A percentile compares a stretch with the other conserved stretches of the same genome.
Conservation (phyloP, 1,140 invertebrate species). For the Reticulitermes speratus region DNA sequence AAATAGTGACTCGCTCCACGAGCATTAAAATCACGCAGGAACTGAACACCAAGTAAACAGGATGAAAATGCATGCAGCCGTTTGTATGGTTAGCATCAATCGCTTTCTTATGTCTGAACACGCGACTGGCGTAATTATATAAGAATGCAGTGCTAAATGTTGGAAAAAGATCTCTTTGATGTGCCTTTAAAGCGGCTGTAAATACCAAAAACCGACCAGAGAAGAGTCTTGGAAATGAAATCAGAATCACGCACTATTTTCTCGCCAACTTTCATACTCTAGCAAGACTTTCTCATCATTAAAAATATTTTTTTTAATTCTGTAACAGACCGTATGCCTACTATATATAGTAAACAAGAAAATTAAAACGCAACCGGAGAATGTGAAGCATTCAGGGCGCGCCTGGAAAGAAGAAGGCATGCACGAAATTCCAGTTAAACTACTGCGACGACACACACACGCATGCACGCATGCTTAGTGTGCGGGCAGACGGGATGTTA, state of each 20-base stretch:
- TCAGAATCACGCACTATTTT: not conserved
- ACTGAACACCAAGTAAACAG: not conserved
- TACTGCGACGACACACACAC: not conserved
- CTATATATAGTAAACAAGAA: not conserved
- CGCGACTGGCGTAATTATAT: not conserved
- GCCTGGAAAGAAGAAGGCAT: not conserved
- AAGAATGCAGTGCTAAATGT: not conserved
- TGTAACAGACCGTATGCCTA: not conserved
- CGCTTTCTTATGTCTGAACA: not conserved
- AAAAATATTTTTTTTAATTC: not conserved
- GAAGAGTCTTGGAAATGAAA: not conserved
- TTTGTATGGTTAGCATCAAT: not conserved
- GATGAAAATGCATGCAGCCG: not conserved
- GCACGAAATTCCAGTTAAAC: constrained; percentile 1
- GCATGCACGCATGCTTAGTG: not conserved
- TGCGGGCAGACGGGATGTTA: not conserved
- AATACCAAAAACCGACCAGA: not conserved
- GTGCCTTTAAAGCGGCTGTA: not conserved
- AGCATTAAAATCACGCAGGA: not conserved
- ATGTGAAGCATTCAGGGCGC: not conserved
- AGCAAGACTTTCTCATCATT: not conserved
- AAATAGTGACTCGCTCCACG: not conserved
- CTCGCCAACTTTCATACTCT: not conserved
- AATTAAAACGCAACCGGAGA: not conserved
- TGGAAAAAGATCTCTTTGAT: not conserved